Evolutionary conservation across 2,113 vertebrate genomes (phyloP).

Genomic region (Vidua chalybeata): DNA sequence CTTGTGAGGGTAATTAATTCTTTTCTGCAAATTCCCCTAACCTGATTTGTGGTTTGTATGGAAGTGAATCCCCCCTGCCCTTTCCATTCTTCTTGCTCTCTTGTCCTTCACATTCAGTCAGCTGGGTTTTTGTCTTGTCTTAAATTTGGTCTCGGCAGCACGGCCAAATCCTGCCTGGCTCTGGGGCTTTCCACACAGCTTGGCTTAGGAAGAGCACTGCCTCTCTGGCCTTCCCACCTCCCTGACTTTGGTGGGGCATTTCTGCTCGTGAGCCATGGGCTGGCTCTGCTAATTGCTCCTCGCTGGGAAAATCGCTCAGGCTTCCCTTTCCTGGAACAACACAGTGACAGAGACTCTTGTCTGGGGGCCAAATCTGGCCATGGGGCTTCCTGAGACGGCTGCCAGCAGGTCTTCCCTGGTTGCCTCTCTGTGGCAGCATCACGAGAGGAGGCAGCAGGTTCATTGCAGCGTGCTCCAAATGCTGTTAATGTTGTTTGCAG

Average conservation of each 20-base stretch:
- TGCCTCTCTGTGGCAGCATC: neutral
- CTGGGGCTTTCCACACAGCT: neutral
- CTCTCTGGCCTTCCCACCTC: neutral
- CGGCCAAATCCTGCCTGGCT: neutral
- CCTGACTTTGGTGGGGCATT: neutral
- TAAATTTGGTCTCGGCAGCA: neutral
- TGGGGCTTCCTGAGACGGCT: neutral
- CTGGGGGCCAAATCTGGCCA: rapidly evolving
- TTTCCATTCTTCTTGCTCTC: rapidly evolving
- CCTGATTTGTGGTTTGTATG: neutral
- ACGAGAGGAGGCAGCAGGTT: neutral
- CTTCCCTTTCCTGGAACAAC: neutral
- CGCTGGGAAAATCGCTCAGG: neutral
- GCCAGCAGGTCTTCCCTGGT: neutral
- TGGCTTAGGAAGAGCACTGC: neutral
- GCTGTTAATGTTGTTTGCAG: neutral
- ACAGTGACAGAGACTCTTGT: neutral
- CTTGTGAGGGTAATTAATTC: neutral
- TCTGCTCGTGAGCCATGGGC: neutral
- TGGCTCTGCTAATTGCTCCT: neutral
- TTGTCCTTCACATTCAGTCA: neutral
- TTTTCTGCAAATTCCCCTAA: neutral
- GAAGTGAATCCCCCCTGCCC: neutral
- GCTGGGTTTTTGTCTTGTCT: neutral
- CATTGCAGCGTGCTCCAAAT: neutral